Percentiles rank a stretch among this genome's conserved stretches.
Evolutionary conservation across 2,888 invertebrate species (phyloP).

Genomic region (Xestoiulus laeticollis): DNA sequence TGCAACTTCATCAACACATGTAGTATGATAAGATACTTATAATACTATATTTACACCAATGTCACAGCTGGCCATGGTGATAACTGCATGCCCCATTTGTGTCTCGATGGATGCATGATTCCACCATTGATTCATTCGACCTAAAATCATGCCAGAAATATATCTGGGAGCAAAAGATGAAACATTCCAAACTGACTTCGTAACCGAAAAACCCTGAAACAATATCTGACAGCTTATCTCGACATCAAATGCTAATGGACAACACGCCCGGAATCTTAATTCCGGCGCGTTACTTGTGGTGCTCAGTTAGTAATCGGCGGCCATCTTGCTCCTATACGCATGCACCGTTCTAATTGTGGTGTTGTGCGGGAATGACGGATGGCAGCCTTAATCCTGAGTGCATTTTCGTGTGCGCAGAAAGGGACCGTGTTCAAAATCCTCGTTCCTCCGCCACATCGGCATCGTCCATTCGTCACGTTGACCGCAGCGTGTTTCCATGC

Average conservation of each 20-base stretch:
- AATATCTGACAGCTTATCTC: not conserved
- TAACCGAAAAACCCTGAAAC: not conserved
- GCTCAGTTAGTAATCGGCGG: not conserved
- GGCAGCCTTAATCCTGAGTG: not conserved
- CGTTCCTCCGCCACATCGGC: not conserved
- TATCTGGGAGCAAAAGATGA: not conserved
- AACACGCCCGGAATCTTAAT: not conserved
- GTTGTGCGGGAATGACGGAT: not conserved
- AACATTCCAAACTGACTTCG: not conserved
- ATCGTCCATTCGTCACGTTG: not conserved
- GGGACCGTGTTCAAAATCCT: not conserved
- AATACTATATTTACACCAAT: no score
- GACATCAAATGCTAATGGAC: not conserved
- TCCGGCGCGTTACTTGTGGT: not conserved
- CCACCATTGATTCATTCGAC: no score
- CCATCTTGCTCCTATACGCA: not conserved
- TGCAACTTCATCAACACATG: no score
- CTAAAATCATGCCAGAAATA: no score
- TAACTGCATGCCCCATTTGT: no score
- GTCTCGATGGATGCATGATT: no score
- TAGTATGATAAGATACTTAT: no score
- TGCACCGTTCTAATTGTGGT: not conserved
- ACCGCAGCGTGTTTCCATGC: not conserved
- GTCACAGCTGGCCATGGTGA: no score
- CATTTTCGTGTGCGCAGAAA: conserved; percentile 1